These are phyloP conservation scores for Cinclus mexicanus DNA, from an alignment of 2,113 vertebrate genomes.

Conservation along the genomic window DNA sequence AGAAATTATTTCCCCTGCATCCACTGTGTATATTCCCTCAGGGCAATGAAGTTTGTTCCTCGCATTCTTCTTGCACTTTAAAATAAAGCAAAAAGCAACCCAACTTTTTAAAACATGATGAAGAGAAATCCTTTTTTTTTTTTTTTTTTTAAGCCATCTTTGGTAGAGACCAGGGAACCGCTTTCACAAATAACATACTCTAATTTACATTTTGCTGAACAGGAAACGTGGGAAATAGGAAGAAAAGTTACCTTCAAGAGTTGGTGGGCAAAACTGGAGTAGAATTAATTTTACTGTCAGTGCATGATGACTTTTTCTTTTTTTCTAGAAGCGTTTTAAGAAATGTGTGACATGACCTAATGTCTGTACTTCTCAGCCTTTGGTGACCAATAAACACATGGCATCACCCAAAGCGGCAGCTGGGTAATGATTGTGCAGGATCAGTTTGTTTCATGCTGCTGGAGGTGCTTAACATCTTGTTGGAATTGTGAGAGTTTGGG, in stretches of 20 bases:
- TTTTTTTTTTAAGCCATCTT: not conserved
- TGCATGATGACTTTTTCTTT: not conserved
- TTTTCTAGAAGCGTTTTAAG: not conserved
- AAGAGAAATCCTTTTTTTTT: not conserved
- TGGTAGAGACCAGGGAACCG: not conserved
- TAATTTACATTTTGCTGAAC: not conserved
- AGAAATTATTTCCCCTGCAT: not conserved
- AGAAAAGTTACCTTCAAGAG: not conserved
- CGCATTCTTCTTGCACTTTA: not conserved
- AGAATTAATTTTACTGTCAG: not conserved
- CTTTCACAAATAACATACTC: not conserved
- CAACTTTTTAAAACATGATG: not conserved
- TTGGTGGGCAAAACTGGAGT: not conserved
- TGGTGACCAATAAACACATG: not conserved
- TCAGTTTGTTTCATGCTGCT: accelerated
- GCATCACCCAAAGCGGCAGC: not conserved
- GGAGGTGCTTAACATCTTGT: not conserved
- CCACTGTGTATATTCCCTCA: not conserved
- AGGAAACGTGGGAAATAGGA: not conserved
- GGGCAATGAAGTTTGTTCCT: not conserved
- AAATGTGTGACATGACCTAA: not conserved
- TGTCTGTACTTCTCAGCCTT: not conserved
- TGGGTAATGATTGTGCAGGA: not conserved
- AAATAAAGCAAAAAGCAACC: not conserved
- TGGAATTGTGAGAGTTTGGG: not conserved